Evolutionary conservation across 2,888 invertebrate species (phyloP), one percentile per base, ranked within the genome.

Genomic region (Coecobrya sp.): DNA sequence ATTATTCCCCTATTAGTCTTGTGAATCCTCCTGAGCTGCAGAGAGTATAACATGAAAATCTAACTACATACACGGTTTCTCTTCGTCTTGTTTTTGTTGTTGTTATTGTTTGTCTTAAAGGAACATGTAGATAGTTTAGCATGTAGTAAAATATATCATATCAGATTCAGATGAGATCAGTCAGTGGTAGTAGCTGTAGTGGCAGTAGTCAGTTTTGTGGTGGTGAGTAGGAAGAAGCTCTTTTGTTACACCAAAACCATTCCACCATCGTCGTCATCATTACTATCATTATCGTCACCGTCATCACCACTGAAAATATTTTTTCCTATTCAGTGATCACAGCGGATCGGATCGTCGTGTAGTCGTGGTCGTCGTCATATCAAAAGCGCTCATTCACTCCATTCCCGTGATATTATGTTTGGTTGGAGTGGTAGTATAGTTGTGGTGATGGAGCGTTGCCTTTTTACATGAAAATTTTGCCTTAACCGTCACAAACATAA

Each of bases 241-340:
- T 62, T 62, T 62, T 62, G 22, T 62, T 62, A 62, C 62, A 25
- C 62, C 59, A 59, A 0, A 62, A 7, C n/a, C 25, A 25, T 25
- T 36, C 36, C 36, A 4, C 36, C 36, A 8, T 19, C 59, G 13
- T 59, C 59, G 19, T 59, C 59, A 59, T 59, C 19, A 13, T 49
- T 10, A 49, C 10, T 13, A 49, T 49, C 49, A 49, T 13, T 59
- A 52, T 52, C 52, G 5, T 2, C 36, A 10, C 10, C 52, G n/a
- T 52, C 52, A 52, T 52, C 52, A 10, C 52, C 52, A 52, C 11
- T 10, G 7, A 36, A 36, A 36, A 36, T 36, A 62, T 62, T 22
- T 62, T 62, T 79, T 49, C 52, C 27, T 27, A 79, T 79, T 79
- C 49, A 52, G 27, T 79, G 79, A 49, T 49, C 52, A 79, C 79